Base-by-base conservation (phyloP, 2,888 invertebrate species). In the Chloromyia formosa region DNA sequence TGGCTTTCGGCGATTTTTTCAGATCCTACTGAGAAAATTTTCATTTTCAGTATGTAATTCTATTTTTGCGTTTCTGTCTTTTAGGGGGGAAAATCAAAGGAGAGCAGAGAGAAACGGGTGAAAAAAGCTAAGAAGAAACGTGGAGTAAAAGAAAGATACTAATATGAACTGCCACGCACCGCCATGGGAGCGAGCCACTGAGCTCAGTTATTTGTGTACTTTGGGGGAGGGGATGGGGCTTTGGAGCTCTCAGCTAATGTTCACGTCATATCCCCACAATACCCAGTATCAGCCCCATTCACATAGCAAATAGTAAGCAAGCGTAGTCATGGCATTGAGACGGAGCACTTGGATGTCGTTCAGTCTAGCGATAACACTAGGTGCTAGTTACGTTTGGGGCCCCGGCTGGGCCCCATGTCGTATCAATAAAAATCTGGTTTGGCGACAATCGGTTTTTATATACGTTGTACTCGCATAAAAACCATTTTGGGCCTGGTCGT, bases 181-280 rank as follows among this genome's bases (percentile, higher is more conserved):
- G 27, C 58, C 56, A 71, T 56, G 40, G 56, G 49, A 71, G 56
- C 58, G 23, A 71, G 58, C 71, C 71, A 71, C 71, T 71, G 14
- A 71, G 71, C 71, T 58, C 42, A 18, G 9, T 5, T 35, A 35
- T 35, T 35, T 7, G 27, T 35, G 7, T 35, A 35, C 27, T 35
- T 7, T 35, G 2, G 14, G 18, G 20, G 14, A 20, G 62, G 40
- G 62, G 12, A 62, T 62, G 62, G 40, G 10, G 62, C 40, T 49
- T 53, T 53, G 69, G 69, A 14, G 58, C 71, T 23, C 71, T 71
- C 66, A 9, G 20, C 14, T 49, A 20, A 56, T 3, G 60, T 14
- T 23, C 10, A 60, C 60, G 60, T 60, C 60, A 60, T 14, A 60
- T 23, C 60, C 60, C 60, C 60, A 60, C 20, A 2, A 35, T 35